Conservation (phyloP, 2,797 vertebrate genomes). For the Sardinella longiceps region DNA sequence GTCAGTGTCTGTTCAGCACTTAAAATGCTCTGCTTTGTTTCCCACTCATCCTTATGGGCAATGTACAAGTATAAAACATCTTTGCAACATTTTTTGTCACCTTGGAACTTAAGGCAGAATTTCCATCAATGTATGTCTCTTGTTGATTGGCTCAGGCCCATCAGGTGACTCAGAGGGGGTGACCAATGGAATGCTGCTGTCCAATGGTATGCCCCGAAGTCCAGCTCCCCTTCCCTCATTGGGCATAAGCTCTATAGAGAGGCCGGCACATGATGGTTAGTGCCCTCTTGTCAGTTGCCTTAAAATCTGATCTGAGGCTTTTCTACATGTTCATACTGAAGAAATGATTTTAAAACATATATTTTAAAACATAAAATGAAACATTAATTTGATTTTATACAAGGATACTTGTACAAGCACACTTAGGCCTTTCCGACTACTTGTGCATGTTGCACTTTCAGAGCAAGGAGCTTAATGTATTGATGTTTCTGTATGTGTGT, state of each 20-base stretch:
- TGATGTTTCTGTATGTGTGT: no score
- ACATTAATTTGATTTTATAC: no score
- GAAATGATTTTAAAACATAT: no score
- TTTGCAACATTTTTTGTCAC: no score
- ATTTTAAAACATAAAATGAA: no score
- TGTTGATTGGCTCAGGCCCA: slow-evolving; percentile 21
- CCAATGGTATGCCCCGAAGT: slow-evolving; percentile 74
- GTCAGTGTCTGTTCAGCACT: not conserved
- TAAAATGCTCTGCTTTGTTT: not conserved
- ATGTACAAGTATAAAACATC: not conserved
- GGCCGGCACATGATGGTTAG: slow-evolving; percentile 64
- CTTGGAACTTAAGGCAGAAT: no score
- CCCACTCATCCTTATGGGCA: not conserved
- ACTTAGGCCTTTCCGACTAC: no score
- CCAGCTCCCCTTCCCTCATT: slow-evolving; percentile 75
- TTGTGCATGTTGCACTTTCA: not conserved
- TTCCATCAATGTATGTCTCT: not conserved
- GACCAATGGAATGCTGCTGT: slow-evolving; percentile 45
- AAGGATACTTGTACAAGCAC: no score
- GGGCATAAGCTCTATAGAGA: slow-evolving; percentile 58
- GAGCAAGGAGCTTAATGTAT: not conserved
- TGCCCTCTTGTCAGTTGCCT: not conserved
- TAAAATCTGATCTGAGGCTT: no score
- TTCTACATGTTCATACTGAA: no score
- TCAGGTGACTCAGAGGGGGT: slow-evolving; percentile 36